Evolutionary conservation across 64 coral and sea anemone genomes (phyloP).

Genomic region (Cladopsammia gracilis): DNA sequence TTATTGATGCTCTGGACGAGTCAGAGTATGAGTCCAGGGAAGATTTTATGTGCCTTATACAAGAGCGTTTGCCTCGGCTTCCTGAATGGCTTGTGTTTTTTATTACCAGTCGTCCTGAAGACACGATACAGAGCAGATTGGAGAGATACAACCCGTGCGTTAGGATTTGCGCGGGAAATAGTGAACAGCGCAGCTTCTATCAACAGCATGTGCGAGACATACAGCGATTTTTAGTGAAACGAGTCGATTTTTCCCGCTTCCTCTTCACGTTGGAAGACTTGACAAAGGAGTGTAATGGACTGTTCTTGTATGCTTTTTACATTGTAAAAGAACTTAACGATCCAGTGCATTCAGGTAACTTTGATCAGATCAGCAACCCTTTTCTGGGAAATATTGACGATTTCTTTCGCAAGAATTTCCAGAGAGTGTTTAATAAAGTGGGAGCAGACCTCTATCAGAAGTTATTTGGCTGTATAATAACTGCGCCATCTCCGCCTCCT

Average conservation of each 20-base stretch:
- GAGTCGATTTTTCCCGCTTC: not conserved
- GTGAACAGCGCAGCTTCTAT: conserved; percentile 4
- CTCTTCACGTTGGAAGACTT: not conserved
- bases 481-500: not conserved
- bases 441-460: not conserved
- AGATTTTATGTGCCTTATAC: conserved; percentile 53
- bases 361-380: not conserved
- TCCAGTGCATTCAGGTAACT: not conserved
- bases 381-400: not conserved
- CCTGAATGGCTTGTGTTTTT: conserved; percentile 60
- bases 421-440: not conserved
- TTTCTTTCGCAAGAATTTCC: not conserved
- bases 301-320: conserved; percentile 26
- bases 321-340: not conserved
- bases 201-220: conserved; percentile 17
- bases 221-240: conserved; percentile 2
- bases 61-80: conserved; percentile 17
- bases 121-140: conserved; percentile 11
- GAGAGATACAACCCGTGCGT: conserved; percentile 29
- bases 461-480: not conserved
- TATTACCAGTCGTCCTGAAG: conserved; percentile 56
- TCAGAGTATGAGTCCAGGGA: conserved; percentile 24
- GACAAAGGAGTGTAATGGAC: not conserved
- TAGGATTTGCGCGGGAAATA: conserved; percentile 27
- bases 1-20: conserved; percentile 53